A percentile compares a stretch with the other conserved stretches of the same genome.
Evolutionary conservation across 2,888 invertebrate genomes (phyloP).

Genomic region (Eristalis pertinax): DNA sequence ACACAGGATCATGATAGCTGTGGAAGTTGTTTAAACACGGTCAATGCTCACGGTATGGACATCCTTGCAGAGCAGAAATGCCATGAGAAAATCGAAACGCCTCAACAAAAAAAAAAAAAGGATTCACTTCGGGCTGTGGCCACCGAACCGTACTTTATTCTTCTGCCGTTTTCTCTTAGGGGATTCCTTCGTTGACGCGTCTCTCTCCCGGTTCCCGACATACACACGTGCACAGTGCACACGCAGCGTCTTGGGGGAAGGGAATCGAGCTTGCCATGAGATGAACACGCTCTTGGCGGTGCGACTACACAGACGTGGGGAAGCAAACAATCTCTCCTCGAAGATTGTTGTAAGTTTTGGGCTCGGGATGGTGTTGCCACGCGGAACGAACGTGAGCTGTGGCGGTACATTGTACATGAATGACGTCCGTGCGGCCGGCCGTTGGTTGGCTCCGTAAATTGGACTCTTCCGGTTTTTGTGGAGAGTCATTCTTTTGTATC

Average conservation of each 20-base stretch:
- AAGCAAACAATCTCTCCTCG: not conserved
- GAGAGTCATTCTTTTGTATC: slow-evolving; percentile 2
- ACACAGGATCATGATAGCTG: slow-evolving; percentile 51
- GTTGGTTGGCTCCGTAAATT: slow-evolving; percentile 33
- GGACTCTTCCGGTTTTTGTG: slow-evolving; percentile 26
- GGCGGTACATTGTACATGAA: slow-evolving; percentile 1
- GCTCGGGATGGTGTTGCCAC: slow-evolving; percentile 43
- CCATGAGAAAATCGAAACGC: slow-evolving; percentile 51
- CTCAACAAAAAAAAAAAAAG: not conserved
- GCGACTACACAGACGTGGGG: slow-evolving; percentile 14
- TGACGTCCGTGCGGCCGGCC: not conserved
- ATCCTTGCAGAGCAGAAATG: slow-evolving; percentile 35
- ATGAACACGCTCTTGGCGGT: slow-evolving; percentile 77
- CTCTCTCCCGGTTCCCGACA: slow-evolving; percentile 29
- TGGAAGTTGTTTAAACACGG: slow-evolving; percentile 31
- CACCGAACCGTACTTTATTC: slow-evolving; percentile 33
- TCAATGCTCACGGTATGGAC: slow-evolving; percentile 34
- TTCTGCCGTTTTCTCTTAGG: slow-evolving; percentile 49
- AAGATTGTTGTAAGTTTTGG: slow-evolving; percentile 18
- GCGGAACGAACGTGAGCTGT: slow-evolving; percentile 55
- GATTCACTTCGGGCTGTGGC: slow-evolving; percentile 50
- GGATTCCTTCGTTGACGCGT: slow-evolving; percentile 41
- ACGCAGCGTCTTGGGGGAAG: slow-evolving; percentile 24
- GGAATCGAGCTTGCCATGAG: slow-evolving; percentile 74
- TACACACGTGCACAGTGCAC: slow-evolving; percentile 27